Conservation (phyloP, 2,113 vertebrate species). For the Silurus meridionalis region DNA sequence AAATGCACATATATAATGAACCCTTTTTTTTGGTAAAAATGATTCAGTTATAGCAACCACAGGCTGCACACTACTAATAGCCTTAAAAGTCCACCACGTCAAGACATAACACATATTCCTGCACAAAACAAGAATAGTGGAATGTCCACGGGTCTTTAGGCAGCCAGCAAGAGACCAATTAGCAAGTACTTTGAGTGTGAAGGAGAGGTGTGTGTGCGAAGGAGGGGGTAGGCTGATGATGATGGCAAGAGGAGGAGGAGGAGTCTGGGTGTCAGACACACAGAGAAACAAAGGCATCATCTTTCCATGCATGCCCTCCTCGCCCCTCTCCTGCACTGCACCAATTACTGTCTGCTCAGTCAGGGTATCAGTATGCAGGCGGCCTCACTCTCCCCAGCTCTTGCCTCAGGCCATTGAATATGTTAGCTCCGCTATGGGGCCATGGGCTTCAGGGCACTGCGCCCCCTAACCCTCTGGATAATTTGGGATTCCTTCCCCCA, state of each 20-base stretch:
- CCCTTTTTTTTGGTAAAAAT: not conserved
- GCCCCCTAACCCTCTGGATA: constrained; percentile 77
- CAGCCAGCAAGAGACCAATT: constrained; percentile 79
- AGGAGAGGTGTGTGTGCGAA: constrained; percentile 40
- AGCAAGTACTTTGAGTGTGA: constrained; percentile 64
- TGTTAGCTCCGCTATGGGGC: constrained; percentile 78
- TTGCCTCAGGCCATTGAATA: constrained; percentile 82
- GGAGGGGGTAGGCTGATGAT: constrained; percentile 43
- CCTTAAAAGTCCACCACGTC: constrained; percentile 19
- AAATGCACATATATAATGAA: not conserved
- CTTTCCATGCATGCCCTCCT: constrained; percentile 72
- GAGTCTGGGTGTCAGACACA: constrained; percentile 71
- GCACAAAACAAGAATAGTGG: constrained; percentile 64
- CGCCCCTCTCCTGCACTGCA: constrained; percentile 75
- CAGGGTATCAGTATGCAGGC: constrained; percentile 80
- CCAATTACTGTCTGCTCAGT: constrained; percentile 78
- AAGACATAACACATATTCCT: constrained; percentile 64
- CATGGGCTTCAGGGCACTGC: constrained; percentile 71
- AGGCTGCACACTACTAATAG: constrained; percentile 14
- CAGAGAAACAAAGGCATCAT: constrained; percentile 79
- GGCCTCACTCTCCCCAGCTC: constrained; percentile 71
- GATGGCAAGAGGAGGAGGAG: constrained; percentile 54
- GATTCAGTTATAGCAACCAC: not conserved
- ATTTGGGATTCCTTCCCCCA: constrained; percentile 77
- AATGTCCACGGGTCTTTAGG: constrained; percentile 74